A percentile compares a stretch with the other conserved stretches of the same genome.
phyloP scores from a whole-genome alignment of 2,888 invertebrate species.

The Chrysotoxum bicinctum region DNA sequence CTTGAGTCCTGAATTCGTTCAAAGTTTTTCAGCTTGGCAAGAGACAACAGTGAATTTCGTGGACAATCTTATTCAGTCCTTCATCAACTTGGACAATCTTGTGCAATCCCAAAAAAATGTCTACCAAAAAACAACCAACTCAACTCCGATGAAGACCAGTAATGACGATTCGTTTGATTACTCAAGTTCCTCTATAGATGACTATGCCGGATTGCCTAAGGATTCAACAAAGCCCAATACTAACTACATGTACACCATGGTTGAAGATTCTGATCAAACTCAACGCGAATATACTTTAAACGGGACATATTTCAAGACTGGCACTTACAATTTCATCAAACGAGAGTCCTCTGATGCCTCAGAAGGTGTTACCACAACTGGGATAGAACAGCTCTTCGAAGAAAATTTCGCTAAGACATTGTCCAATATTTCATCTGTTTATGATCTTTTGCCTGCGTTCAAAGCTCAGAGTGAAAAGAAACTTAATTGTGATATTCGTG shows the following conservation, averaged over 20 bases:
- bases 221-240: constrained; percentile 72
- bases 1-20: constrained; percentile 84
- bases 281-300: constrained; percentile 78
- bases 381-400: constrained; percentile 42
- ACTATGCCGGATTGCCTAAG: constrained; percentile 61
- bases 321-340: constrained; percentile 80
- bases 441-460: constrained; percentile 31
- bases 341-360: constrained; percentile 60
- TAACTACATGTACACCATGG: constrained; percentile 79
- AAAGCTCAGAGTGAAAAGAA: constrained; percentile 52
- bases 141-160: constrained; percentile 73
- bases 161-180: constrained; percentile 76
- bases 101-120: constrained; percentile 80
- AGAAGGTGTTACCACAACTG: constrained; percentile 54
- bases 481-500: constrained; percentile 75
- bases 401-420: constrained; percentile 44
- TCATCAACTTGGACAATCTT: constrained; percentile 83
- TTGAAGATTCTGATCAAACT: constrained; percentile 80
- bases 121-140: constrained; percentile 76
- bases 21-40: constrained; percentile 85
- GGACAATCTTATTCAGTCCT: constrained; percentile 85
- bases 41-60: constrained; percentile 84
- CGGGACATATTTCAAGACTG: constrained; percentile 80
- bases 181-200: constrained; percentile 72
- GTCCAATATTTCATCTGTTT: constrained; percentile 29